Conservation (phyloP, 2,113 vertebrate genomes). For the Scomber japonicus region DNA sequence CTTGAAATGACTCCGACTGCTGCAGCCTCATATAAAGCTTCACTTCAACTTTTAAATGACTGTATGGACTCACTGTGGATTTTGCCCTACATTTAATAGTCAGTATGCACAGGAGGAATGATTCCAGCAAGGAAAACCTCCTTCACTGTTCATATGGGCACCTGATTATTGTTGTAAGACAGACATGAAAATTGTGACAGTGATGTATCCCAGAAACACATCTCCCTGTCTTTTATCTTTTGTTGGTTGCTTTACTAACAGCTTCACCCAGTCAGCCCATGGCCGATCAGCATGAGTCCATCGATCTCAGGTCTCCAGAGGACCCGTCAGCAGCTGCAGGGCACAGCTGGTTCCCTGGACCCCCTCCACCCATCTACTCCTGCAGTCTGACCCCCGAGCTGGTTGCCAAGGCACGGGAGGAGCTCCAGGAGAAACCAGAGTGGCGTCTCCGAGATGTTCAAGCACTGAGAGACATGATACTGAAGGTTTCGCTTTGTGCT, state of each 20-base stretch:
- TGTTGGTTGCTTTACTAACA: constrained; percentile 30
- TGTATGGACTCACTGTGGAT: too few species aligned
- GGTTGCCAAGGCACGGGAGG: constrained; percentile 93
- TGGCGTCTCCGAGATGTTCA: constrained; percentile 97
- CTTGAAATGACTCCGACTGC: too few species aligned
- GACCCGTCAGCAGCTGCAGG: constrained; percentile 81
- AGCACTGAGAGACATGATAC: constrained; percentile 96
- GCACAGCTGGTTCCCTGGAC: constrained; percentile 78
- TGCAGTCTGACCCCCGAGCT: constrained; percentile 93
- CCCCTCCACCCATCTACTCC: constrained; percentile 87
- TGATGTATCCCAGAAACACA: too few species aligned
- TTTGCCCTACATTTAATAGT: too few species aligned
- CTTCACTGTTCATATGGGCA: too few species aligned
- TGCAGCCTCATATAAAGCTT: too few species aligned
- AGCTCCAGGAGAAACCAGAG: constrained; percentile 97
- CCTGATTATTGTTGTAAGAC: too few species aligned
- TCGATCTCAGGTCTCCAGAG: constrained; percentile 82
- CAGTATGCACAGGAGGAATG: too few species aligned
- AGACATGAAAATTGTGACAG: too few species aligned
- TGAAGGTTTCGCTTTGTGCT: constrained; percentile 79
- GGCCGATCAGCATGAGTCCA: constrained; percentile 91
- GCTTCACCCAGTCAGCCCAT: constrained; percentile 82
- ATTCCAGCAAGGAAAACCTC: too few species aligned
- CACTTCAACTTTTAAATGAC: too few species aligned
- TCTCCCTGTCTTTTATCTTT: too few species aligned